A percentile compares a stretch with the other conserved stretches of the same genome.
Conservation (phyloP, 2,113 vertebrate genomes). For the Coregonus clupeaformis region DNA sequence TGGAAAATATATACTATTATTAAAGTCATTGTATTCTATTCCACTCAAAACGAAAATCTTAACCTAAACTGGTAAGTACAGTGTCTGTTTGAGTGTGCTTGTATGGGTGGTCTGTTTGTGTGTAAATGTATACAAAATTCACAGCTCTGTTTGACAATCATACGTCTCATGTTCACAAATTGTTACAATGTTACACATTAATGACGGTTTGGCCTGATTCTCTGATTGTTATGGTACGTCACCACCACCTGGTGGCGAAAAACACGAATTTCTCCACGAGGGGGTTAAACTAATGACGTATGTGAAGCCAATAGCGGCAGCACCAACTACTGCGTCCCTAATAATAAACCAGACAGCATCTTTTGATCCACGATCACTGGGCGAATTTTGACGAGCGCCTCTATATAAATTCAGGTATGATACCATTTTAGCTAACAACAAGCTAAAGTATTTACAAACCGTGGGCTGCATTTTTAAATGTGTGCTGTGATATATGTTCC, state of each 20-base stretch:
- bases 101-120: too few species aligned
- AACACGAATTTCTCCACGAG: background rate
- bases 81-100: too few species aligned
- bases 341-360: constrained; percentile 24
- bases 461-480: background rate
- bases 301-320: constrained; percentile 20
- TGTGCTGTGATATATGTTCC: background rate
- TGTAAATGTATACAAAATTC: too few species aligned
- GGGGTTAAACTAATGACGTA: constrained; percentile 20
- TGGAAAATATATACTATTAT: too few species aligned
- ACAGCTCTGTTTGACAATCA: too few species aligned
- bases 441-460: too few species aligned
- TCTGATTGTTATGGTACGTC: background rate
- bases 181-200: too few species aligned
- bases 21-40: too few species aligned
- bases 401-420: background rate
- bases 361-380: constrained; percentile 22
- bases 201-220: too few species aligned
- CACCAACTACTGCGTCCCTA: constrained; percentile 19
- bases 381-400: background rate
- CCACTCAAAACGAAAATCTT: too few species aligned
- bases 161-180: too few species aligned
- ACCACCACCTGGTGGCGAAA: constrained; percentile 32
- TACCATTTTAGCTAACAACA: background rate
- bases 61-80: too few species aligned